Evolutionary conservation across 2,797 vertebrate genomes (phyloP).

Genomic region (Harpagifer antarcticus): DNA sequence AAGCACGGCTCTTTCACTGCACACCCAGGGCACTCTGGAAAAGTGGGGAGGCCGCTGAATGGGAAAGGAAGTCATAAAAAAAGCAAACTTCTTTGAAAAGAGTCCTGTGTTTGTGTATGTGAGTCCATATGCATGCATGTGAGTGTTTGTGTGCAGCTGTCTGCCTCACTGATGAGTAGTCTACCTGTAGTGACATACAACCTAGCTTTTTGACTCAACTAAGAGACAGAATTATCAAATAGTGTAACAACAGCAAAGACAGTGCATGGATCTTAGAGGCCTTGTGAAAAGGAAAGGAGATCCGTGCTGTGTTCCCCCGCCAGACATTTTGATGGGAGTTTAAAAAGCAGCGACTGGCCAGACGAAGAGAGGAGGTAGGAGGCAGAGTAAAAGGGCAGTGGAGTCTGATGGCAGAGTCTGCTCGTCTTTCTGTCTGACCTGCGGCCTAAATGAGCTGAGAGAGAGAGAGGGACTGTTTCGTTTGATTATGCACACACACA

Average conservation of each 20-base stretch:
- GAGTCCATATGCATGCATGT: slow-evolving; percentile 40
- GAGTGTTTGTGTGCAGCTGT: slow-evolving; percentile 42
- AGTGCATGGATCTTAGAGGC: slow-evolving; percentile 19
- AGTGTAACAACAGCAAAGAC: slow-evolving; percentile 31
- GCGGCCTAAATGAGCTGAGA: slow-evolving; percentile 53
- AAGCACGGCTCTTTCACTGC: slow-evolving; percentile 82
- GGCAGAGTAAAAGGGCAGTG: slow-evolving; percentile 54
- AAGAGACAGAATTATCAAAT: slow-evolving; percentile 19
- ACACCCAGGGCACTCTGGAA: slow-evolving; percentile 81
- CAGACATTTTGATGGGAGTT: slow-evolving; percentile 55
- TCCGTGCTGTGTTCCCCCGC: slow-evolving; percentile 26
- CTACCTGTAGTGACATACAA: slow-evolving; percentile 48
- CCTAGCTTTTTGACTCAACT: slow-evolving; percentile 21
- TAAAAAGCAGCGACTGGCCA: slow-evolving; percentile 51
- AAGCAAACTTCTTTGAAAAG: slow-evolving; percentile 85
- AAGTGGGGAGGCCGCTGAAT: slow-evolving; percentile 82
- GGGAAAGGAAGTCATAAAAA: slow-evolving; percentile 89
- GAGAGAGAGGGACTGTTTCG: slow-evolving; percentile 32
- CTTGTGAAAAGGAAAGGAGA: slow-evolving; percentile 48
- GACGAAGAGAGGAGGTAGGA: slow-evolving; percentile 54
- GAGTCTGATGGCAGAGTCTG: slow-evolving; percentile 60
- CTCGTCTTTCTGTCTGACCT: slow-evolving; percentile 58
- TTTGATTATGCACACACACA: slow-evolving; percentile 3
- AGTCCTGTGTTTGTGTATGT: slow-evolving; percentile 68
- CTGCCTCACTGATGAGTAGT: slow-evolving; percentile 50